A percentile compares a stretch with the other conserved stretches of the same genome.
phyloP scores from a whole-genome alignment of 2,113 vertebrate genomes.

The Nerophis lumbriciformis region DNA sequence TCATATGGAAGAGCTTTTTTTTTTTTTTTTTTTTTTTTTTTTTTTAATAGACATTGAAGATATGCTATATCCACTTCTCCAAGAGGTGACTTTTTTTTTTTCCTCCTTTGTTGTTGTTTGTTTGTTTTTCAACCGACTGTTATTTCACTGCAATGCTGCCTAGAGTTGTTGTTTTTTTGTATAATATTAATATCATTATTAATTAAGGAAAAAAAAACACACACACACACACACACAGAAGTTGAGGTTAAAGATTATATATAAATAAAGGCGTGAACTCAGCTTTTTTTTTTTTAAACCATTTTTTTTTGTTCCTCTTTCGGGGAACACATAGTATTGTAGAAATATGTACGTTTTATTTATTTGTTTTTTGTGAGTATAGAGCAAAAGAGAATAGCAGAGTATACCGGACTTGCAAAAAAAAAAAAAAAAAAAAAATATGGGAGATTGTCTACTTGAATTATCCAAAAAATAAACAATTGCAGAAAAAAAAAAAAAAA shows the following conservation, averaged over 20 bases:
- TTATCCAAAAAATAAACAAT: slow-evolving; percentile 76
- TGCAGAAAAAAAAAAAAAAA: slow-evolving; percentile 54
- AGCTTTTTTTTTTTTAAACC: slow-evolving; percentile 73
- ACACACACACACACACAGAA: slow-evolving; percentile 15
- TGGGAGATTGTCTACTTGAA: slow-evolving; percentile 90
- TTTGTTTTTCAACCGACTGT: slow-evolving; percentile 71
- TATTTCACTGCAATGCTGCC: slow-evolving; percentile 78
- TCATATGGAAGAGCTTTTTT: slow-evolving; percentile 66
- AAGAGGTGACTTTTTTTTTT: slow-evolving; percentile 59
- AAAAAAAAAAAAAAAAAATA: slow-evolving; percentile 66
- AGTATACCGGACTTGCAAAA: slow-evolving; percentile 76
- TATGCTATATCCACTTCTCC: slow-evolving; percentile 70
- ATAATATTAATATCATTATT: slow-evolving; percentile 79
- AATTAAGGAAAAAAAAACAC: slow-evolving; percentile 60
- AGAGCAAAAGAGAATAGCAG: slow-evolving; percentile 79
- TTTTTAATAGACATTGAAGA: slow-evolving; percentile 68
- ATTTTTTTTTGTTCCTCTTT: slow-evolving; percentile 6
- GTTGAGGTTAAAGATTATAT: slow-evolving; percentile 78
- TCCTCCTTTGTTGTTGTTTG: slow-evolving; percentile 1
- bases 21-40: slow-evolving; percentile 43
- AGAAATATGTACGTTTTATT: slow-evolving; percentile 91
- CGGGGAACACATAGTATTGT: slow-evolving; percentile 81
- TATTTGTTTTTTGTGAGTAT: slow-evolving; percentile 91
- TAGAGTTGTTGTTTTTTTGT: slow-evolving; percentile 69
- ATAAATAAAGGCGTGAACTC: slow-evolving; percentile 79